phyloP scores from a whole-genome alignment of 1,140 invertebrate genomes.

The Eubasilissa regina region DNA sequence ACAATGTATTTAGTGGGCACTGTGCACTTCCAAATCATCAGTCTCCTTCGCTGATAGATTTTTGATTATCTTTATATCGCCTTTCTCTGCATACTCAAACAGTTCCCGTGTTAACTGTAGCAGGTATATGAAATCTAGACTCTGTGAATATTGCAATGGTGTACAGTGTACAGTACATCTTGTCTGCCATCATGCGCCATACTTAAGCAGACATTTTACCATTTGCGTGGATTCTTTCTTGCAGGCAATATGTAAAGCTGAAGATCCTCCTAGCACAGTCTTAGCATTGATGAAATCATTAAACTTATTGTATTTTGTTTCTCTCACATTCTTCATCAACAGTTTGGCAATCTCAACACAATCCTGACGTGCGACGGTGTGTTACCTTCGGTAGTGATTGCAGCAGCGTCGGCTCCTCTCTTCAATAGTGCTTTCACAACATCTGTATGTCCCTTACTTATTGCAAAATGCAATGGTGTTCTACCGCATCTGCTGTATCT shows the following conservation, averaged over 20 bases:
- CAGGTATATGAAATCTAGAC: neutral
- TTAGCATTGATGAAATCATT: constrained; percentile 10
- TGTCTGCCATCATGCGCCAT: neutral
- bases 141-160: neutral
- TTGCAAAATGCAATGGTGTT: constrained; percentile 3
- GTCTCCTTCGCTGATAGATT: neutral
- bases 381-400: neutral
- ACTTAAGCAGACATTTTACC: too few species aligned
- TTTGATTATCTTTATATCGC: too few species aligned
- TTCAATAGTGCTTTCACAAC: neutral
- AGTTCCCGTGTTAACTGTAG: neutral
- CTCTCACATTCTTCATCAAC: neutral
- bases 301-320: too few species aligned
- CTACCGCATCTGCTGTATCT: constrained; percentile 5
- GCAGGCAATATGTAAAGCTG: neutral
- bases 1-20: too few species aligned
- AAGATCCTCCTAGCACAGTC: neutral
- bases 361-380: neutral
- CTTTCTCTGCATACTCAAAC: neutral
- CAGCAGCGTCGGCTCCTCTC: neutral
- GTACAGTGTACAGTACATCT: neutral
- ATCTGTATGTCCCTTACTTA: neutral
- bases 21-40: neutral
- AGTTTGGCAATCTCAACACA: neutral
- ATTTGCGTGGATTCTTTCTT: neutral